Conservation (phyloP, 2,888 invertebrate genomes). For the Abrostola triplasia region DNA sequence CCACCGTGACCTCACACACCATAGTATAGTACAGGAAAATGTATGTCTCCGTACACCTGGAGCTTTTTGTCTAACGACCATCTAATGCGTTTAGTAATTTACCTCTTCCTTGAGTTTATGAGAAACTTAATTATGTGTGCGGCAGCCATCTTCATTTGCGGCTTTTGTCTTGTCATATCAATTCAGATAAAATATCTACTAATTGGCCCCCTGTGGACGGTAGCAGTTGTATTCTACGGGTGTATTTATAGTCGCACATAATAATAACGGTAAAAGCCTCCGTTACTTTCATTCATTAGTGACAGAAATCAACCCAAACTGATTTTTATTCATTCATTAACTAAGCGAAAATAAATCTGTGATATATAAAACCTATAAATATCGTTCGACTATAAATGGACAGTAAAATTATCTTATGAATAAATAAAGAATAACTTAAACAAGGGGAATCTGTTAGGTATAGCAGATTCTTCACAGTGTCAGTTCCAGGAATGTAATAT, state of each 20-base stretch:
- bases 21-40: slow-evolving; percentile 63
- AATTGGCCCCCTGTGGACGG: not conserved
- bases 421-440: not conserved
- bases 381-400: no score
- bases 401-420: not conserved
- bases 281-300: slow-evolving; percentile 5
- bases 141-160: not conserved
- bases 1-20: slow-evolving; percentile 61
- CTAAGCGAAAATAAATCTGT: slow-evolving; percentile 3
- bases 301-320: not conserved
- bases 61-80: slow-evolving; percentile 48
- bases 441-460: not conserved
- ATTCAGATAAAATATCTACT: not conserved
- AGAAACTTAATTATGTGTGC: not conserved
- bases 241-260: no score
- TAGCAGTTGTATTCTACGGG: no score
- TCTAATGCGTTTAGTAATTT: slow-evolving; percentile 34
- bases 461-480: not conserved
- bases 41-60: slow-evolving; percentile 60
- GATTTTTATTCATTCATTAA: no score
- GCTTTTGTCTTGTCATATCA: not conserved
- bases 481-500: slow-evolving; percentile 1
- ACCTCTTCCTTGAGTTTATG: slow-evolving; percentile 19
- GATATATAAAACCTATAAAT: no score
- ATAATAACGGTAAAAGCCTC: no score